Evolutionary conservation across 2,797 vertebrate species (phyloP), one percentile per base, ranked within the genome.

Genomic region (Buphagus erythrorhynchus): DNA sequence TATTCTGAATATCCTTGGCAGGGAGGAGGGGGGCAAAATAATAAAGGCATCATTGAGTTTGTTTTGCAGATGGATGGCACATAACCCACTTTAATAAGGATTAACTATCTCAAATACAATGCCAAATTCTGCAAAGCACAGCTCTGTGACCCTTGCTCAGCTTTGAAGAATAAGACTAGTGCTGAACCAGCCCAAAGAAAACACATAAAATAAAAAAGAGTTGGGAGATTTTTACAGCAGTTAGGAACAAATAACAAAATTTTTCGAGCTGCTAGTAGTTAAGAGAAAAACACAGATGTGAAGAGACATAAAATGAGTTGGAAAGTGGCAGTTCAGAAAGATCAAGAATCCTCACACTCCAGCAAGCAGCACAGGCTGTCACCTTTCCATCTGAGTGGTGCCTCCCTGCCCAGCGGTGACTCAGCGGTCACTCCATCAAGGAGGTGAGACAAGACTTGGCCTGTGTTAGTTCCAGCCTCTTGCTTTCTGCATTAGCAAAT

Each of bases 11-110:
- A 66, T 33, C 19, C 8, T 40, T 22, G 24, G 13, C 2, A 21
- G 12, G 4, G 2, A 4, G 33, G 5, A 19, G 6, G 1, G 6
- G 2, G 5, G 6, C 7, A 58, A 79, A 72, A 58, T 7, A 49
- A 51, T 8, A 43, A 58, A 54, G 9, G 7, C 21, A 76, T 31
- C 20, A 42, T 15, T 48, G 13, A 22, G 6, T 29, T 74, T 68
- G n/a, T n/a, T 94, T 74, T 86, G 31, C 29, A 81, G 62, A 28
- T 72, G 42, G 42, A 55, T 31, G 16, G n/a, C 59, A 18, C 21
- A 9, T 33, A 59, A 65, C 33, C 16, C 28, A 55, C 25, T 17
- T 21, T 36, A 61, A 18, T 13, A 26, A 76, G 18, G 46, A 72
- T 40, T 40, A 65, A 19, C 22, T 58, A 7, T 10, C 35, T n/a